Evolutionary conservation across 2,113 vertebrate genomes (phyloP).

Genomic region (Scomber japonicus): DNA sequence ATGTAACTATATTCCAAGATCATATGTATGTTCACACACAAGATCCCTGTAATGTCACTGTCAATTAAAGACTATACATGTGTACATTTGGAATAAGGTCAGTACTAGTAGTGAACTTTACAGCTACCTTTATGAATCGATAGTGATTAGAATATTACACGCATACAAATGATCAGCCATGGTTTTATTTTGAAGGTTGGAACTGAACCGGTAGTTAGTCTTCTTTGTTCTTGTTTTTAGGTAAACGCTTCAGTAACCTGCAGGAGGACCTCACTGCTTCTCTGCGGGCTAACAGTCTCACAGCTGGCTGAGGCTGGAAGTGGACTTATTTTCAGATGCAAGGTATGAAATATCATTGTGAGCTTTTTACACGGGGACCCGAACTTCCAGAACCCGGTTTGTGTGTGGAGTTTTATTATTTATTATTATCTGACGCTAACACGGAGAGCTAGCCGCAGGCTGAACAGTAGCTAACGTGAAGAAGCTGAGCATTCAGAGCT

Average conservation of each 20-base stretch:
- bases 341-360: too few relatives aligned
- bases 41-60: too few relatives aligned
- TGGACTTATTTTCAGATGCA: background rate
- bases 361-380: background rate
- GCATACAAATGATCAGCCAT: too few relatives aligned
- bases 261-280: background rate
- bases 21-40: background rate
- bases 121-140: too few relatives aligned
- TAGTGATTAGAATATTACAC: too few relatives aligned
- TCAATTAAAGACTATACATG: background rate
- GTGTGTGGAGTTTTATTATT: background rate
- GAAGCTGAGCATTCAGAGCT: constrained; percentile 35
- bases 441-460: constrained; percentile 15
- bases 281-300: background rate
- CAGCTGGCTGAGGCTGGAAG: background rate
- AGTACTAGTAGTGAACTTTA: background rate
- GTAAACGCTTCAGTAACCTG: background rate
- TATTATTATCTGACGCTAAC: constrained; percentile 26
- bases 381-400: background rate
- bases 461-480: constrained; percentile 24
- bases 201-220: constrained; percentile 35
- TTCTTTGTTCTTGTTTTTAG: constrained; percentile 21
- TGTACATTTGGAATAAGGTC: background rate
- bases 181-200: constrained; percentile 64
- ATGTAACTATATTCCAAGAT: background rate